Conservation (phyloP, 2,888 invertebrate genomes). For the Cartodere bifasciata region DNA sequence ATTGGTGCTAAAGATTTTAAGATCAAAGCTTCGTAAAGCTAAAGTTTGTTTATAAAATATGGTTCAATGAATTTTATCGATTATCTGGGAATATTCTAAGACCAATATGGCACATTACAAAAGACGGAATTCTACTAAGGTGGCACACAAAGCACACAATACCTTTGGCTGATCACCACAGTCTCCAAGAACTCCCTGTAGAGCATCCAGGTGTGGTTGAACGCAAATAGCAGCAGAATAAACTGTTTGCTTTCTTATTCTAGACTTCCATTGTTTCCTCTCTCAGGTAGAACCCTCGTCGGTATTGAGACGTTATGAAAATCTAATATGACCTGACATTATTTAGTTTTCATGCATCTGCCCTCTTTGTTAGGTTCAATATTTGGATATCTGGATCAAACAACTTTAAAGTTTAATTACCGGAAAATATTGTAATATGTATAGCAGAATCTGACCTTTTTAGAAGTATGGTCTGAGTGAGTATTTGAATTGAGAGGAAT, state of each 20-base stretch:
- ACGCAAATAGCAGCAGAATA: slow-evolving; percentile 24
- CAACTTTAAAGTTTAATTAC: slow-evolving; percentile 23
- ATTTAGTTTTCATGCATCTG: slow-evolving; percentile 19
- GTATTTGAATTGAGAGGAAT: no score
- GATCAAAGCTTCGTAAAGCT: no score
- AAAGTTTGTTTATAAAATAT: no score
- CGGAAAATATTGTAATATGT: slow-evolving; percentile 25
- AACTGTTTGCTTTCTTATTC: slow-evolving; percentile 27
- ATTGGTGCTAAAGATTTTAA: no score
- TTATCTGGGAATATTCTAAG: no score
- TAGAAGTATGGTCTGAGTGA: background rate
- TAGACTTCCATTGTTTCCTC: slow-evolving; percentile 23
- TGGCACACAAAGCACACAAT: no score
- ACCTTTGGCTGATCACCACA: no score
- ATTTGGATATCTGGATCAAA: slow-evolving; percentile 22
- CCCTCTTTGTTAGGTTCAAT: slow-evolving; percentile 21
- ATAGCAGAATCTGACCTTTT: slow-evolving; percentile 12
- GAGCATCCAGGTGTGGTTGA: slow-evolving; percentile 25
- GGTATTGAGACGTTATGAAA: slow-evolving; percentile 21
- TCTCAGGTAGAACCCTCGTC: slow-evolving; percentile 22
- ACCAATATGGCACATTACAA: no score
- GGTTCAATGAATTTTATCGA: no score
- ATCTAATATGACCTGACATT: slow-evolving; percentile 20
- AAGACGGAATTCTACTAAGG: no score
- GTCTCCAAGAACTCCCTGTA: no score